A percentile compares a stretch with the other conserved stretches of the same genome.
Evolutionary conservation across 1,140 invertebrate species (phyloP).

Genomic region (Muscidifurax raptorellus): DNA sequence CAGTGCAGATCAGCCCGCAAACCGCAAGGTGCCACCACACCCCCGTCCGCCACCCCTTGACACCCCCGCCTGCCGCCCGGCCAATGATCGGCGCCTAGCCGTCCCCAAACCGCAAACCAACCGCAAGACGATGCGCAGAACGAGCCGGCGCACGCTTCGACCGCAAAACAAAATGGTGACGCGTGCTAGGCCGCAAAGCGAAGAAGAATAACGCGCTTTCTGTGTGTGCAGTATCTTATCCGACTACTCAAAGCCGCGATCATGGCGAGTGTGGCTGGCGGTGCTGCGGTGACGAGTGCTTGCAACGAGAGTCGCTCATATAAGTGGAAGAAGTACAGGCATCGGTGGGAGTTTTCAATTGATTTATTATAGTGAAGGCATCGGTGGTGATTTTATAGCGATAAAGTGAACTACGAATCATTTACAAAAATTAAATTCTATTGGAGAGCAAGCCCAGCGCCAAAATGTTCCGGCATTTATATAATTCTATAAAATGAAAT

Average conservation of each 20-base stretch:
- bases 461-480: too few species aligned
- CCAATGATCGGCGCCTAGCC: constrained; percentile 75
- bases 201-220: neutral
- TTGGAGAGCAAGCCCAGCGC: too few species aligned
- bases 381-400: too few species aligned
- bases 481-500: too few species aligned
- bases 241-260: neutral
- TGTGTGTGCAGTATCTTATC: neutral
- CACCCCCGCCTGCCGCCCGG: constrained; percentile 72
- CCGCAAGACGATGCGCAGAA: constrained; percentile 77
- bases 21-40: constrained; percentile 76
- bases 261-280: neutral
- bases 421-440: too few species aligned
- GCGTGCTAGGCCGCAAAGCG: neutral
- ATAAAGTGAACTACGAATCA: too few species aligned
- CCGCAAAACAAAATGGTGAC: constrained; percentile 76
- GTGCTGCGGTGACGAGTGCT: neutral
- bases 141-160: constrained; percentile 67
- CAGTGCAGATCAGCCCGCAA: constrained; percentile 73
- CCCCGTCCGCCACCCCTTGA: constrained; percentile 71
- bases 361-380: too few species aligned
- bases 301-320: too few species aligned
- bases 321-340: too few species aligned
- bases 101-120: constrained; percentile 75
- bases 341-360: too few species aligned